These are phyloP conservation scores for Lamellibrachia luymesi DNA, from an alignment of 1,140 invertebrate species.

Conservation along the genomic window DNA sequence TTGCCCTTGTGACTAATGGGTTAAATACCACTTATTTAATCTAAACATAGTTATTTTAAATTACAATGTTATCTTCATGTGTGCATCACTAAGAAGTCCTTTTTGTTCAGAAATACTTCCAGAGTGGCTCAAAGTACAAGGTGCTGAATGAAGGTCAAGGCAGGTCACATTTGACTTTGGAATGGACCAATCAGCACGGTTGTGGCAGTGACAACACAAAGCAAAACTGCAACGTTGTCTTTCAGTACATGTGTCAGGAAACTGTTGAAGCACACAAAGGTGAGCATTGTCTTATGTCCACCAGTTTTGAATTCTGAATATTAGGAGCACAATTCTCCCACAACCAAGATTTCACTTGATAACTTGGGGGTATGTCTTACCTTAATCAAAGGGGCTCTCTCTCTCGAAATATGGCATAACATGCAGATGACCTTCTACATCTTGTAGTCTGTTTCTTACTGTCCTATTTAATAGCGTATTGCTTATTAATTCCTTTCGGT, in stretches of 20 bases:
- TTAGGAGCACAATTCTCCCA: neutral
- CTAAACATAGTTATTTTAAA: neutral
- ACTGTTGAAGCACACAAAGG: slow-evolving; percentile 28
- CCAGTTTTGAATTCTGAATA: neutral
- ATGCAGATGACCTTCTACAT: too few relatives aligned
- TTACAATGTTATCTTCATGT: neutral
- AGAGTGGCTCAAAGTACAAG: slow-evolving; percentile 42
- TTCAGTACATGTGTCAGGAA: slow-evolving; percentile 56
- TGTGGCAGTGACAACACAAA: slow-evolving; percentile 50
- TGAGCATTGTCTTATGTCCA: slow-evolving; percentile 18
- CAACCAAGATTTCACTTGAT: too few relatives aligned
- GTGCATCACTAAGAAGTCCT: neutral
- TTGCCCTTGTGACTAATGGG: neutral
- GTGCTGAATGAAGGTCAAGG: slow-evolving; percentile 28
- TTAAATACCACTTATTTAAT: neutral
- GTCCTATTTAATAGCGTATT: too few relatives aligned
- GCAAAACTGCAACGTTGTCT: slow-evolving; percentile 52
- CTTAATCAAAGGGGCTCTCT: too few relatives aligned
- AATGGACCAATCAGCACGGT: slow-evolving; percentile 58
- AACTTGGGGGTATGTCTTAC: too few relatives aligned
- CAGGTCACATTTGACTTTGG: slow-evolving; percentile 41
- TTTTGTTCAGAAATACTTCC: slow-evolving; percentile 53
- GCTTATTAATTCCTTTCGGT: too few relatives aligned
- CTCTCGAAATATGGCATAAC: too few relatives aligned
- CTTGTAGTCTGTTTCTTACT: too few relatives aligned